Conservation (phyloP, 2,797 vertebrate genomes). For the Bradypodion pumilum region DNA sequence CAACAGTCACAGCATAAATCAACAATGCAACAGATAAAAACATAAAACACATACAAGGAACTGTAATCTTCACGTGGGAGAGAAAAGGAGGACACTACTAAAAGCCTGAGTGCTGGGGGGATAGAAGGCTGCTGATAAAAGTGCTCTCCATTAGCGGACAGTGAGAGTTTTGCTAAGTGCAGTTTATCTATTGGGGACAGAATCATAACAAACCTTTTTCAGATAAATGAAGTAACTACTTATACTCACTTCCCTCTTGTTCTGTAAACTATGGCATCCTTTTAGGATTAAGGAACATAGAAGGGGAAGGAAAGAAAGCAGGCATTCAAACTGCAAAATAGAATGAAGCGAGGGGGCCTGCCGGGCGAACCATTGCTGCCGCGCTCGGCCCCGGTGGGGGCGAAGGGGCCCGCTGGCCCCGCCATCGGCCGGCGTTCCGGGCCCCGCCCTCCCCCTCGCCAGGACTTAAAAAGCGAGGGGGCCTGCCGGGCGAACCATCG, state of each 20-base stretch:
- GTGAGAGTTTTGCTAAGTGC: conserved; percentile 65
- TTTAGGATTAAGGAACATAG: conserved; percentile 31
- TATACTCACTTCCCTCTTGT: conserved; percentile 38
- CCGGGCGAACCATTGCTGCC: too few species aligned
- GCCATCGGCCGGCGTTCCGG: too few species aligned
- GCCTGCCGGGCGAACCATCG: too few species aligned
- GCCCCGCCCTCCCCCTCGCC: too few species aligned
- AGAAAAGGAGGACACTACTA: conserved; percentile 53
- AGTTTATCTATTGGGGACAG: conserved; percentile 64
- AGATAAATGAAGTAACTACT: conserved; percentile 74
- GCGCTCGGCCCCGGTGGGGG: too few species aligned
- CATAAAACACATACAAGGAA: too few species aligned
- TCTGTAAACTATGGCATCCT: conserved; percentile 53
- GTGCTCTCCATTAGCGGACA: conserved; percentile 72
- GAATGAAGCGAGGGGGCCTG: background rate
- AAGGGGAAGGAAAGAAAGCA: background rate
- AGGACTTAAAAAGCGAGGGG: too few species aligned
- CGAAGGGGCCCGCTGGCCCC: too few species aligned
- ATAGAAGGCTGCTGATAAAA: conserved; percentile 61
- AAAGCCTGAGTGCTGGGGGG: conserved; percentile 58
- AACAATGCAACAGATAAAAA: too few species aligned
- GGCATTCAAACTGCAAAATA: background rate
- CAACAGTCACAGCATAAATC: too few species aligned
- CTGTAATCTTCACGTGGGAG: conserved; percentile 30
- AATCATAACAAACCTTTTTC: conserved; percentile 71